These are phyloP conservation scores for Meandrusa payeni DNA, from an alignment of 2,888 invertebrate genomes.

Conservation along the genomic window DNA sequence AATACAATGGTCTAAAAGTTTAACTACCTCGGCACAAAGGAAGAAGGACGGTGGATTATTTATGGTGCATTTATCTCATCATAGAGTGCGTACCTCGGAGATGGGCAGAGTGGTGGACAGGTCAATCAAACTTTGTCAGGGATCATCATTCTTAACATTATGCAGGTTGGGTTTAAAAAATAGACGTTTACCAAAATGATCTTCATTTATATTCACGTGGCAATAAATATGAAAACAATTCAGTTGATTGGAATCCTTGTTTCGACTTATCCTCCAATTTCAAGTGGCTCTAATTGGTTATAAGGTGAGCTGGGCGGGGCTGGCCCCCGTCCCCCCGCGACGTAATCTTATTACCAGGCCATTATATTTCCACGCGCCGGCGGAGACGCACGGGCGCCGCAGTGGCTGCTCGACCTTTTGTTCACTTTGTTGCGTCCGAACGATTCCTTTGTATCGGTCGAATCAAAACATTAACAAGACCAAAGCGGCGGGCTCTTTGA, in stretches of 20 bases:
- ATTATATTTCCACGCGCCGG: conserved; percentile 37
- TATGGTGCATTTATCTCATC: conserved; percentile 44
- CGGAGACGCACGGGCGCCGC: conserved; percentile 24
- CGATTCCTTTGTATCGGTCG: neutral
- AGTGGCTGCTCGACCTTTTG: conserved; percentile 25
- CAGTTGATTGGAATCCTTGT: conserved; percentile 16
- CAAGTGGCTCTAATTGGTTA: conserved; percentile 26
- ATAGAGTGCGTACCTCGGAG: conserved; percentile 39
- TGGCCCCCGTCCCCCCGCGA: conserved; percentile 7
- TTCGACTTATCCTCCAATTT: conserved; percentile 7
- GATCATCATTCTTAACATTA: too few relatives aligned
- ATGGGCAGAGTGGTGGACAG: conserved; percentile 33
- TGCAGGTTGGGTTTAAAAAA: too few relatives aligned
- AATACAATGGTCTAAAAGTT: conserved; percentile 24
- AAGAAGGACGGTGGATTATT: conserved; percentile 29
- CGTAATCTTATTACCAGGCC: conserved; percentile 38
- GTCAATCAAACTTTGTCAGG: too few relatives aligned
- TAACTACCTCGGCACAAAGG: conserved; percentile 15
- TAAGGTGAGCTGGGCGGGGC: conserved; percentile 24
- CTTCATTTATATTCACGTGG: too few relatives aligned
- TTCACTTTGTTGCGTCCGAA: conserved; percentile 16
- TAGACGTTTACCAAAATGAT: too few relatives aligned
- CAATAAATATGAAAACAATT: neutral
- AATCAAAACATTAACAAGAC: neutral
- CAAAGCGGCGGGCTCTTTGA: too few relatives aligned